Percentiles rank a stretch among this genome's conserved stretches.
Evolutionary conservation across 1,140 invertebrate species (phyloP).

Genomic region (Pissodes strobi): DNA sequence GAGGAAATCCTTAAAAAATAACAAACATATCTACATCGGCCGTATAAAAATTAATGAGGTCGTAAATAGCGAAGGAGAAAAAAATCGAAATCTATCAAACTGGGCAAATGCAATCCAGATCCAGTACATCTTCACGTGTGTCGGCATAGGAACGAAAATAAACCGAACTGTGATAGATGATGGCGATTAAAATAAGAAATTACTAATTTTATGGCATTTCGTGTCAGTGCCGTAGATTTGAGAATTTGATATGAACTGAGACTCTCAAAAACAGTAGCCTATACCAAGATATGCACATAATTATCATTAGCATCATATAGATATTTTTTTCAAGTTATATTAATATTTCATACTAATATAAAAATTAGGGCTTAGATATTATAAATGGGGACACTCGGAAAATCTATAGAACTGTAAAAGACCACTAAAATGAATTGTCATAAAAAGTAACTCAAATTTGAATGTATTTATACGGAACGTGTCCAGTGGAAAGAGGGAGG

Average conservation of each 20-base stretch:
- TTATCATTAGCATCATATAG: too few species aligned
- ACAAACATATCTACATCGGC: not conserved
- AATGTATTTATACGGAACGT: too few species aligned
- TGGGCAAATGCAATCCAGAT: constrained; percentile 29
- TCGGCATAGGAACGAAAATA: constrained; percentile 32
- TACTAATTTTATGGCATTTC: constrained; percentile 21
- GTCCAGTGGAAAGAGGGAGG: too few species aligned
- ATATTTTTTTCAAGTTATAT: not conserved
- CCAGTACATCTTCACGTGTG: constrained; percentile 28
- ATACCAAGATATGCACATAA: too few species aligned
- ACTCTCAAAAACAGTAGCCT: too few species aligned
- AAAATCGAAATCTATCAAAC: constrained; percentile 14
- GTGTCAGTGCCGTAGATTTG: not conserved
- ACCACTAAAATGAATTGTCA: too few species aligned
- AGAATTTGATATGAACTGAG: too few species aligned
- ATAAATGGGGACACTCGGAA: too few species aligned
- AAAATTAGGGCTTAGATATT: too few species aligned
- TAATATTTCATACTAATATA: too few species aligned
- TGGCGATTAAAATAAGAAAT: constrained; percentile 35
- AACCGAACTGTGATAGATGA: constrained; percentile 34
- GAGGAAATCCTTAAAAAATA: not conserved
- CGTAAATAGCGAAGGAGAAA: constrained; percentile 8
- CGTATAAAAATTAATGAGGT: constrained; percentile 2
- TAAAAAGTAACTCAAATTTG: too few species aligned
- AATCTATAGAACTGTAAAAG: too few species aligned